These are phyloP conservation scores for Oedothorax gibbosus DNA, from an alignment of 1,140 invertebrate genomes.

Conservation along the genomic window DNA sequence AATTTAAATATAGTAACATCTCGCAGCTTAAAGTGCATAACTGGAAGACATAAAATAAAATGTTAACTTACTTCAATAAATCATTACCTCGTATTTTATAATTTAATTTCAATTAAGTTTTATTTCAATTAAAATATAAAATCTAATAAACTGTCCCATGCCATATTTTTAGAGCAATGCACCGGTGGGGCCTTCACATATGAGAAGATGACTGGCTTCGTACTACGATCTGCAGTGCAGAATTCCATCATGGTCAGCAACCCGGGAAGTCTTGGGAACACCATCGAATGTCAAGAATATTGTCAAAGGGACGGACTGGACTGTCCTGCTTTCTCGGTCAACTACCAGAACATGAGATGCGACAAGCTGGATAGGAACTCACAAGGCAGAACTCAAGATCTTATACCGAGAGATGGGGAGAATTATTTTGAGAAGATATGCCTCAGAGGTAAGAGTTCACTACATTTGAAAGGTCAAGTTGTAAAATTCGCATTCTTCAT, in stretches of 20 bases:
- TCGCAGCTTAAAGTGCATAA: too few species aligned
- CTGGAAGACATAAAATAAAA: too few species aligned
- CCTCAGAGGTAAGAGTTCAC: constrained; percentile 67
- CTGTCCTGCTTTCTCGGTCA: constrained; percentile 71
- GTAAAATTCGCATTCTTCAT: background rate
- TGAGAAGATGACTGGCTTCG: constrained; percentile 71
- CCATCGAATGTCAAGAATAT: constrained; percentile 66
- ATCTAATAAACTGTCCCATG: too few species aligned
- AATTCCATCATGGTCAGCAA: constrained; percentile 67
- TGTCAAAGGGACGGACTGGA: constrained; percentile 69
- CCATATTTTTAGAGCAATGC: constrained; percentile 67
- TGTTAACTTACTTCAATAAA: too few species aligned
- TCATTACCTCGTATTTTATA: too few species aligned
- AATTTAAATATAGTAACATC: too few species aligned
- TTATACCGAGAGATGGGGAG: constrained; percentile 68
- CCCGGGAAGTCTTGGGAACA: constrained; percentile 67
- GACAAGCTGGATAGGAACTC: constrained; percentile 71
- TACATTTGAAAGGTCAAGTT: background rate
- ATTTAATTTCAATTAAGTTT: too few species aligned
- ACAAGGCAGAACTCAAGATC: constrained; percentile 69
- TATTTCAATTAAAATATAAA: too few species aligned
- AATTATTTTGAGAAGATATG: constrained; percentile 73
- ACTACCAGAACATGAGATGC: constrained; percentile 69
- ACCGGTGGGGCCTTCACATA: constrained; percentile 71
- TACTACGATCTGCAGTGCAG: constrained; percentile 69